Evolutionary conservation across 1,140 invertebrate species (phyloP), one percentile per base, ranked within the genome.

Genomic region (Gonatopus flavifemur): DNA sequence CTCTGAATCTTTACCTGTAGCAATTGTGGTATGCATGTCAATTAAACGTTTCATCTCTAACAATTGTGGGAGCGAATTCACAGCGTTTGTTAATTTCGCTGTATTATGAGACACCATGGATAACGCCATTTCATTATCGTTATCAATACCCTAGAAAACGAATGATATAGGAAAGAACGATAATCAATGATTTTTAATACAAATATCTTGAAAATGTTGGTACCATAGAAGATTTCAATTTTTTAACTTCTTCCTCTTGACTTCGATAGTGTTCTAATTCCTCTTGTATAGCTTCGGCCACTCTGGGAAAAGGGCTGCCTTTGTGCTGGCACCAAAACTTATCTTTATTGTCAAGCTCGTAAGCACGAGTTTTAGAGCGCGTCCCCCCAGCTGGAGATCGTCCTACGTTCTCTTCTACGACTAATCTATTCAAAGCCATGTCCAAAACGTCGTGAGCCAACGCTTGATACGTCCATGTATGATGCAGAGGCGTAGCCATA

Each of bases 401-500:
- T 6, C 79, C 82, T 2, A 78, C 61, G 51, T 79, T 82, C 66
- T 94, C 91, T 58, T 90, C 88, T 16, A 95, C 84, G 21, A 89
- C 83, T 1, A 96, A 84, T 52, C 92, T 77, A 76, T 99, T 99
- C 36, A 98, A 77, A 16, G 91, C 86, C 43, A 98, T 81, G 66
- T 98, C 91, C 12, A 98, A 72, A 1, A 98, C 88, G 83, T 98
- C 96, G 76, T 98, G 96, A 22, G 92, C 88, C 42, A 99, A 72
- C 9, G 97, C 96, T 79, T 98, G 95, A 76, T 99, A 99, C 1
- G 96, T 99, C 98, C 98, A 99, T 3, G 97, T 98, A 76, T 99
- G 98, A 84, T 98, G 95, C 49, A 99, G 77, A 28, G 94, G 94
- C 13, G 96, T 98, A 1, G 96, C 93, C 83, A 99, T 88, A 78